Base-by-base conservation (phyloP, 2,888 invertebrate genomes). In the Trypoxylon attenuatum region DNA sequence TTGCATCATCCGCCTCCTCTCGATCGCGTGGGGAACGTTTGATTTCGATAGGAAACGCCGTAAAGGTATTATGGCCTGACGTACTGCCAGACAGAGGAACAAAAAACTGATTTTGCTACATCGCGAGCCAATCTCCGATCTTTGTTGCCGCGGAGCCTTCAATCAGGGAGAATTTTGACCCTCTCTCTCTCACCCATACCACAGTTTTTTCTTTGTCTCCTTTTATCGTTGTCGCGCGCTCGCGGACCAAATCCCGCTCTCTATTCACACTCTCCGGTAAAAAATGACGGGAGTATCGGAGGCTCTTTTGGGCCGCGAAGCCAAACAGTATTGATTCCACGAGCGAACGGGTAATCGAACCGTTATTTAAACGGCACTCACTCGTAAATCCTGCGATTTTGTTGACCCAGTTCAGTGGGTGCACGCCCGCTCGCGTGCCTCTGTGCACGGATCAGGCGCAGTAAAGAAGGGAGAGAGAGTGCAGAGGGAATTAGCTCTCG, bases 31-130 rank as follows among this genome's bases (percentile, higher is more conserved):
- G 60, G 64, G 72, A 78, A 50, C 71, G 64, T 69, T 77, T 77
- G 77, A 76, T 76, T 76, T 77, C 69, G 77, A 77, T 69, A 55
- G 71, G 66, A 76, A 64, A 74, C 66, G 58, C 66, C 56, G 61
- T 61, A 51, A 61, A 53, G 61, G 52, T 61, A 68, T 68, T 62
- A 69, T 58, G 58, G 43, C 23, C 42, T 42, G 39, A 41, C 52
- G 49, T 25, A 23, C 58, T 58, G 51, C 56, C 57, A 49, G 38
- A 25, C 23, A 8, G 2, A 6, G 42, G 61, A 59, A 60, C 60
- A 65, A 58, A 65, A 52, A 63, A 70, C 47, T 64, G 59, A 61
- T 71, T 68, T 60, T 46, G 61, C 50, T 43, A 29, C 49, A 53
- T 61, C 54, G 15, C 27, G 49, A 64, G 52, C 52, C 41, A 33